Evolutionary conservation across 2,113 vertebrate species (phyloP).

Genomic region (Platycercus adscitus): DNA sequence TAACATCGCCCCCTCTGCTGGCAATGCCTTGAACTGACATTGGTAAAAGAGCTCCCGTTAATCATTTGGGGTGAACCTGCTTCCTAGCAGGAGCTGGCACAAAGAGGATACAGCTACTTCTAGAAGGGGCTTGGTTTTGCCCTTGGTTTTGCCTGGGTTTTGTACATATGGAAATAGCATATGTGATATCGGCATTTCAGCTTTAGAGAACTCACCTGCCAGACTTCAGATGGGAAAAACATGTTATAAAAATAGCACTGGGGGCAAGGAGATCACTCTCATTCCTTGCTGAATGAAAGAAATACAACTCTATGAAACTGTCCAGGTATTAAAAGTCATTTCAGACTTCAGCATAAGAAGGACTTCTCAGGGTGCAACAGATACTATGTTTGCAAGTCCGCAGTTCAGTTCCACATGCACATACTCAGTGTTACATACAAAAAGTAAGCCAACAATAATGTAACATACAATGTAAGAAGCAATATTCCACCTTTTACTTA

Average conservation of each 20-base stretch:
- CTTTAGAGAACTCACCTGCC: neutral
- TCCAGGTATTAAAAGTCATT: neutral
- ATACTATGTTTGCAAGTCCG: neutral
- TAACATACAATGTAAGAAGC: neutral
- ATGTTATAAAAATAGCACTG: neutral
- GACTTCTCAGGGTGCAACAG: neutral
- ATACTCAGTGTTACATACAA: neutral
- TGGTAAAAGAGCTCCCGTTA: accelerated
- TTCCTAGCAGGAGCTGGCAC: neutral
- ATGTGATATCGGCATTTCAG: accelerated
- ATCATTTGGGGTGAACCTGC: accelerated
- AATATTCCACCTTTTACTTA: neutral
- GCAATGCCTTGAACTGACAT: neutral
- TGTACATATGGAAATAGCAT: accelerated
- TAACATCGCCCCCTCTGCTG: slow-evolving; percentile 14
- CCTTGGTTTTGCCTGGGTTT: neutral
- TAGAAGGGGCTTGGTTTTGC: neutral
- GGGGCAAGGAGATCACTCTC: neutral
- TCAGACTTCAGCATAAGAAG: neutral
- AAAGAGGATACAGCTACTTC: neutral
- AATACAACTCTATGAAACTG: neutral
- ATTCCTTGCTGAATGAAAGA: neutral
- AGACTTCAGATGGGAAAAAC: neutral
- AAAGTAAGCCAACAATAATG: neutral
- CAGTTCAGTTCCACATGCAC: neutral